phyloP scores from a whole-genome alignment of 64 coral and sea anemone genomes.

The Pocillopora verrucosa region DNA sequence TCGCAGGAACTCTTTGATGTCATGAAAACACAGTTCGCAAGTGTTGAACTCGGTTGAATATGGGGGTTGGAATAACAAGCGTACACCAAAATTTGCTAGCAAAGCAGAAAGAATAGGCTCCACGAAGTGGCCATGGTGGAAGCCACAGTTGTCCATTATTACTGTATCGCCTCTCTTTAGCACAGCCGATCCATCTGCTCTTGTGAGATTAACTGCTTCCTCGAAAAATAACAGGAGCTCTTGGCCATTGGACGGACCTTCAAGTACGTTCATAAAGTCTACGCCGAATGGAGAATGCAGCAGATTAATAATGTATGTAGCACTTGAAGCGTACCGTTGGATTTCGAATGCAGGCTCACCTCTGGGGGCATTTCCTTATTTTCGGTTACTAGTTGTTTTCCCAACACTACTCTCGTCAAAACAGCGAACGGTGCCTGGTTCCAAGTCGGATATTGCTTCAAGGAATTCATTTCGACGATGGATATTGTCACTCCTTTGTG shows the following conservation, averaged over 20 bases:
- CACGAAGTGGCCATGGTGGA: neutral
- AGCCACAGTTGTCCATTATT: neutral
- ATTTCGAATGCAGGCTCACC: neutral
- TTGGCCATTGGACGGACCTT: neutral
- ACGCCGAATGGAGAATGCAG: neutral
- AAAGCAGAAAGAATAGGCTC: conserved; percentile 3
- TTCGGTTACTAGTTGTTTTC: neutral
- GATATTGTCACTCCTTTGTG: neutral
- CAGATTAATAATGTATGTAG: neutral
- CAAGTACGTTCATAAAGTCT: neutral
- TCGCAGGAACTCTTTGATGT: conserved; percentile 7
- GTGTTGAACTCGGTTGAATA: conserved; percentile 54
- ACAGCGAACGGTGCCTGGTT: neutral
- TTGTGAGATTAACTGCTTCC: neutral
- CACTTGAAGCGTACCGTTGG: conserved; percentile 35
- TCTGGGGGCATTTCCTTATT: neutral
- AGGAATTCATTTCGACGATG: neutral
- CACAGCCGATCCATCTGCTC: neutral
- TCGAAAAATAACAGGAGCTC: conserved; percentile 47
- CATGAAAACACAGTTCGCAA: conserved; percentile 57
- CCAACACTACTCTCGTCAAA: conserved; percentile 51
- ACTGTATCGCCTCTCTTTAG: neutral
- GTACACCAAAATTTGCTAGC: conserved; percentile 48
- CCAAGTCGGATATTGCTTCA: neutral
- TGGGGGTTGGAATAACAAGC: conserved; percentile 53